Base-by-base conservation (phyloP, 2,797 vertebrate species). In the Channallabes apus region DNA sequence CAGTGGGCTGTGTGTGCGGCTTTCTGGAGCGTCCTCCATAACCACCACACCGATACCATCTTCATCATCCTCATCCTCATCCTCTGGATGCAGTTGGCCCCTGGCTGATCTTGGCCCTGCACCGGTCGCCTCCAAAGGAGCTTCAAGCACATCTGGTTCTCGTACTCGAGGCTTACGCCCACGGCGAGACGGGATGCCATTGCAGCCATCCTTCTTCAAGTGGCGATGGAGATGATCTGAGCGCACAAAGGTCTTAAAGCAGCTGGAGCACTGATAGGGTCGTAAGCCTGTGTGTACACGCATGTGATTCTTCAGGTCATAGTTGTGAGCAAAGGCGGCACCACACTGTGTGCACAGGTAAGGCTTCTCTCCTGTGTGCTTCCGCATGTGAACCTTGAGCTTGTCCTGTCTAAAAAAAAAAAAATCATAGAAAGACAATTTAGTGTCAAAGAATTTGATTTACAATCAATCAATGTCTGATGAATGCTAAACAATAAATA, bases 291-390 rank as follows among this genome's bases (percentile, higher is more conserved):
- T 99, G 95, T 99, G 98, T 84, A 98, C 98, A 0, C 98, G 97
- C 97, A 98, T 98, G 96, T 99, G 98, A 95, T 99, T 99, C 94
- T 99, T 99, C 94, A 99, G 96, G 96, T 99, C 98, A 91, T 99
- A 99, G 95, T 99, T 99, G 94, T 99, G 98, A 46, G 98, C 98
- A 71, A 99, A 99, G 86, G 98, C 97, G 0, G 97, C 98, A 0
- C 98, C 98, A 73, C 98, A 99, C 88, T 99, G 97, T 89, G 98
- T 97, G 93, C 98, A 99, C 93, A 97, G 92, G 94, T 99, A 99
- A 82, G 98, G 98, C 95, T 99, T 99, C 95, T 99, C 98, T 78
- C 98, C 98, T 3, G 98, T 99, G 94, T 99, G 98, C 86, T 99
- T 99, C 87, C 98, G 88, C 98, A 99, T 99, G 92, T 99, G 98